Evolutionary conservation across 2,797 vertebrate species (phyloP).

Genomic region (Masticophis lateralis): DNA sequence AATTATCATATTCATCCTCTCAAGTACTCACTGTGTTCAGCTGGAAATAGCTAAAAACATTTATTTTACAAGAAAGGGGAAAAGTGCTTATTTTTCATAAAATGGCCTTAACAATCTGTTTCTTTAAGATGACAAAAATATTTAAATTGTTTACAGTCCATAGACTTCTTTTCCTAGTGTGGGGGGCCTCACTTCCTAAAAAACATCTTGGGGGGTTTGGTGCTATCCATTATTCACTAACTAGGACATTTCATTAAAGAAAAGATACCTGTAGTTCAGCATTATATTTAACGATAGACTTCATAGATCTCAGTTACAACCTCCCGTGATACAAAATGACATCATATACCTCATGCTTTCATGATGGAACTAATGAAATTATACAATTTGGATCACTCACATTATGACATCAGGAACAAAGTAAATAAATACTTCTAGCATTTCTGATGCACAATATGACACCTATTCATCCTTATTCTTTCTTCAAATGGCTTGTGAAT

Average conservation of each 20-base stretch:
- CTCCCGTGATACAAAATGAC: not conserved
- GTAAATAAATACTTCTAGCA: not conserved
- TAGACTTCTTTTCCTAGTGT: not conserved
- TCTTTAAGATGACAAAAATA: not conserved
- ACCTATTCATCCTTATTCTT: not conserved
- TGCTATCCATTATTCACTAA: not conserved
- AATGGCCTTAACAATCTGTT: not conserved
- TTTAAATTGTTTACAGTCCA: not conserved
- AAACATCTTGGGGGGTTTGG: not conserved
- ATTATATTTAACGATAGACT: not conserved
- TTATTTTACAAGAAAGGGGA: not conserved
- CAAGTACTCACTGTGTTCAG: conserved; percentile 3
- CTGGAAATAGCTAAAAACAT: not conserved
- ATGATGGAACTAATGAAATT: not conserved
- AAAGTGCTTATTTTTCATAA: not conserved
- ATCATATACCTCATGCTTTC: not conserved
- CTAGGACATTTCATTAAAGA: not conserved
- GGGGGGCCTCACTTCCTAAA: not conserved
- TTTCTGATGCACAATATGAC: not conserved
- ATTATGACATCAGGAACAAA: not conserved
- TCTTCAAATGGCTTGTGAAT: not conserved
- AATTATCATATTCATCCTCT: not conserved
- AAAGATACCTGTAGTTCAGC: not conserved
- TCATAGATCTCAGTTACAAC: not conserved
- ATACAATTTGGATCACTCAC: not conserved